These are phyloP conservation scores for Cryptocephalus primarius DNA, from an alignment of 2,888 invertebrate species.

Conservation along the genomic window DNA sequence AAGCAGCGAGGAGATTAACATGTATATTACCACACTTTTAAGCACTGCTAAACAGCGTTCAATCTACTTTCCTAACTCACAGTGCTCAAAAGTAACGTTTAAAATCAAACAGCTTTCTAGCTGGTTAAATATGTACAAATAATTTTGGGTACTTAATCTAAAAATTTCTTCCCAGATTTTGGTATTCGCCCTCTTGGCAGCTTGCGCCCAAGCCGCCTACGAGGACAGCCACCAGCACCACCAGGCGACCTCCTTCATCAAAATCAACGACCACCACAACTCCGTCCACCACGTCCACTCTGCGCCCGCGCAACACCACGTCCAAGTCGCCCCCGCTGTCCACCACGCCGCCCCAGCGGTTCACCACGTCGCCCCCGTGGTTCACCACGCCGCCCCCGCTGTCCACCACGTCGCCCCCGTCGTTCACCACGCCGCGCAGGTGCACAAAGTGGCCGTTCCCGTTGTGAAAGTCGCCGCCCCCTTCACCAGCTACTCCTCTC, in stretches of 20 bases:
- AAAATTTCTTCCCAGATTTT: constrained; percentile 22
- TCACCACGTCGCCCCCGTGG: constrained; percentile 2
- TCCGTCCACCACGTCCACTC: constrained; percentile 18
- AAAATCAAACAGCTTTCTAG: no score
- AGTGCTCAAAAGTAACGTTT: no score
- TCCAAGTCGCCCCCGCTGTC: constrained; percentile 6
- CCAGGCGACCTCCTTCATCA: constrained; percentile 14
- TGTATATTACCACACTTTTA: no score
- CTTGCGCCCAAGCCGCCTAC: constrained; percentile 33
- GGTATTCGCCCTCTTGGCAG: constrained; percentile 28
- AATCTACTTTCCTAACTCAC: no score
- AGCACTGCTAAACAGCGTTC: no score
- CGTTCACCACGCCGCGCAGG: constrained; percentile 5
- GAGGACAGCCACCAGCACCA: constrained; percentile 14
- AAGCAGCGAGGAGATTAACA: no score
- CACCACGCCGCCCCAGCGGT: constrained; percentile 8
- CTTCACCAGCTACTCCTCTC: constrained; percentile 7
- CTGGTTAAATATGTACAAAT: no score
- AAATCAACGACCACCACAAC: constrained; percentile 19
- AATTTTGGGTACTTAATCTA: no score
- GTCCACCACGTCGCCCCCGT: constrained; percentile 4
- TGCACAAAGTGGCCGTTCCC: constrained; percentile 10
- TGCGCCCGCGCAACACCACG: constrained; percentile 2
- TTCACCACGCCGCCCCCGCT: not conserved
- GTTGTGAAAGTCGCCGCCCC: constrained; percentile 1